Evolutionary conservation across 2,113 vertebrate genomes (phyloP).

Genomic region (Cryptotis parvus): DNA sequence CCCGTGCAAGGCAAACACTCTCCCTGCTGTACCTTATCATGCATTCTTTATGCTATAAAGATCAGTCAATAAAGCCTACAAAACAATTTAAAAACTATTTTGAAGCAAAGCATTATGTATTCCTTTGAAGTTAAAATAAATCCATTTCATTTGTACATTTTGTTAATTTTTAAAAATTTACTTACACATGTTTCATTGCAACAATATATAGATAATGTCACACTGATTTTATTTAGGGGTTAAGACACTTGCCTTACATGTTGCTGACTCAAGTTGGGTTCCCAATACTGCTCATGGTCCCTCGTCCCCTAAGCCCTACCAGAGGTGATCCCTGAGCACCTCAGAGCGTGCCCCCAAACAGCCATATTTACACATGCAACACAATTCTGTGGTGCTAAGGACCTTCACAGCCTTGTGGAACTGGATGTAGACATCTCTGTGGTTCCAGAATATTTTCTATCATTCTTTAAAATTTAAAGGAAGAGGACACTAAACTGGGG

Average conservation of each 20-base stretch:
- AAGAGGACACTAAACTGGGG: neutral
- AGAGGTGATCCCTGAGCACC: too few relatives aligned
- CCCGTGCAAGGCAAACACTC: too few relatives aligned
- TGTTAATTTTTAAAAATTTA: too few relatives aligned
- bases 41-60: neutral
- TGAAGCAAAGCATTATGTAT: neutral
- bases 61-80: neutral
- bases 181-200: neutral
- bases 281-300: too few relatives aligned
- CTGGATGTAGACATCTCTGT: neutral
- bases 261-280: too few relatives aligned
- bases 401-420: neutral
- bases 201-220: neutral
- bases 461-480: neutral
- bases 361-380: too few relatives aligned
- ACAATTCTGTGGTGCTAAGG: neutral
- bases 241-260: too few relatives aligned
- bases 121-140: conserved; percentile 12
- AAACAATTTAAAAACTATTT: neutral
- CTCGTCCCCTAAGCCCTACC: too few relatives aligned
- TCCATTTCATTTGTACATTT: neutral
- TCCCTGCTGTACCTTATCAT: too few relatives aligned
- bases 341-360: neutral
- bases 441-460: conserved; percentile 18
- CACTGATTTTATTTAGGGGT: neutral